phyloP scores from a whole-genome alignment of 2,888 invertebrate species.

The Trisateles emortualis region DNA sequence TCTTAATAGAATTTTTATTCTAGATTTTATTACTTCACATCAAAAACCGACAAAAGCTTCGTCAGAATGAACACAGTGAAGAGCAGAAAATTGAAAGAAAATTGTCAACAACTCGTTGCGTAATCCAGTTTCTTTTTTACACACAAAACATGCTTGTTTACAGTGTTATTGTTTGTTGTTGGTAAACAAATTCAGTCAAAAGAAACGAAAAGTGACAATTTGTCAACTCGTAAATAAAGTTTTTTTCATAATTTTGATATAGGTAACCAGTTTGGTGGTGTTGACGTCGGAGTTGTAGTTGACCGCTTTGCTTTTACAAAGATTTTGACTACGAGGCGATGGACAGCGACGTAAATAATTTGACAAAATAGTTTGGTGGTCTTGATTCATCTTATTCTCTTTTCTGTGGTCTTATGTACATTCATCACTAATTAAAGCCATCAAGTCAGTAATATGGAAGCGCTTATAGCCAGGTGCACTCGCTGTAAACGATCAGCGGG shows the following conservation, averaged over 20 bases:
- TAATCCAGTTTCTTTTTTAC: conserved; percentile 24
- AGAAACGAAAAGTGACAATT: conserved; percentile 16
- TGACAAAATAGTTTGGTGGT: too few relatives aligned
- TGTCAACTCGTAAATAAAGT: conserved; percentile 19
- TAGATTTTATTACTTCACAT: neutral
- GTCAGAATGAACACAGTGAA: conserved; percentile 18
- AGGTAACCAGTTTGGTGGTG: neutral
- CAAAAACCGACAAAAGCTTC: conserved; percentile 11
- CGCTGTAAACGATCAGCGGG: too few relatives aligned
- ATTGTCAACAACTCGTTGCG: conserved; percentile 29
- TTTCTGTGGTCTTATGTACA: too few relatives aligned
- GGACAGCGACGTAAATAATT: too few relatives aligned
- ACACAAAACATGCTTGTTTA: conserved; percentile 35
- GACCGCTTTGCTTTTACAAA: neutral
- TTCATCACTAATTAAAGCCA: too few relatives aligned
- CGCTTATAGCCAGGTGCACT: too few relatives aligned
- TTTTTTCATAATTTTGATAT: conserved; percentile 20
- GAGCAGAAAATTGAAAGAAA: conserved; percentile 30
- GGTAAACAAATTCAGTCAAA: conserved; percentile 29
- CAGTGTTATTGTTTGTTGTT: conserved; percentile 21
- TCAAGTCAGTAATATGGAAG: too few relatives aligned
- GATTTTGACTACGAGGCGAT: neutral
- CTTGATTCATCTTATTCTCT: too few relatives aligned
- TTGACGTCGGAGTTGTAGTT: neutral
- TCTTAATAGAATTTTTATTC: neutral